phyloP scores from a whole-genome alignment of 1,140 invertebrate species.

The Luehdorfia chinensis region DNA sequence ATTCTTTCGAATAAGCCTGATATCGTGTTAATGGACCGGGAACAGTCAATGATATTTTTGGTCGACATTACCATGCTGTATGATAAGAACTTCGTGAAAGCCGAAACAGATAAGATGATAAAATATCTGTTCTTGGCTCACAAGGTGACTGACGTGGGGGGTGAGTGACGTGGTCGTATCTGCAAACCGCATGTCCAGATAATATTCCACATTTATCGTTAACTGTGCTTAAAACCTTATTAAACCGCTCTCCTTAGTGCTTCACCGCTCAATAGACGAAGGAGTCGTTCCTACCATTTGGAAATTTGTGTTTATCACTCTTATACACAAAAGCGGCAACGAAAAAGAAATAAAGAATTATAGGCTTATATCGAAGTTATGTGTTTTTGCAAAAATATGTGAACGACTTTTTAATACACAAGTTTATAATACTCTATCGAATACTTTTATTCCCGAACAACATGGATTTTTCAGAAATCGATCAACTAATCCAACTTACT shows the following conservation, averaged over 20 bases:
- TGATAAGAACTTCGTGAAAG: too few species aligned
- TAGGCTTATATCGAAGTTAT: slow-evolving; percentile 24
- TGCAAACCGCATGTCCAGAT: too few species aligned
- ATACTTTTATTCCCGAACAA: slow-evolving; percentile 16
- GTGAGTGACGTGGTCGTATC: too few species aligned
- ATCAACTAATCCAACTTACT: too few species aligned
- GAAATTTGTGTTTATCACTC: slow-evolving; percentile 28
- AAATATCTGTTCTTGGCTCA: too few species aligned
- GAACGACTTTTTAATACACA: slow-evolving; percentile 17
- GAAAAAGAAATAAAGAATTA: slow-evolving; percentile 22
- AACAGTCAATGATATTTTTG: too few species aligned
- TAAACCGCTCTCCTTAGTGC: slow-evolving; percentile 24
- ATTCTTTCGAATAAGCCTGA: too few species aligned
- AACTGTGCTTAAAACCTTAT: slow-evolving; percentile 25
- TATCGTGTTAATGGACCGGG: too few species aligned
- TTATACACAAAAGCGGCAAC: slow-evolving; percentile 23
- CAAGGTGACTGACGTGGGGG: too few species aligned
- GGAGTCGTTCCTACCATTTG: slow-evolving; percentile 25
- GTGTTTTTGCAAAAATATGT: slow-evolving; percentile 27
- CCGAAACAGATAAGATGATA: too few species aligned
- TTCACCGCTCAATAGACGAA: slow-evolving; percentile 17
- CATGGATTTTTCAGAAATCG: too few species aligned
- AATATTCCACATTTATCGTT: slow-evolving; percentile 21
- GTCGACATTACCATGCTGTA: too few species aligned
- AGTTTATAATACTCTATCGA: not conserved